Base-by-base conservation (phyloP, 2,888 invertebrate genomes). In the Sphinx pinastri region DNA sequence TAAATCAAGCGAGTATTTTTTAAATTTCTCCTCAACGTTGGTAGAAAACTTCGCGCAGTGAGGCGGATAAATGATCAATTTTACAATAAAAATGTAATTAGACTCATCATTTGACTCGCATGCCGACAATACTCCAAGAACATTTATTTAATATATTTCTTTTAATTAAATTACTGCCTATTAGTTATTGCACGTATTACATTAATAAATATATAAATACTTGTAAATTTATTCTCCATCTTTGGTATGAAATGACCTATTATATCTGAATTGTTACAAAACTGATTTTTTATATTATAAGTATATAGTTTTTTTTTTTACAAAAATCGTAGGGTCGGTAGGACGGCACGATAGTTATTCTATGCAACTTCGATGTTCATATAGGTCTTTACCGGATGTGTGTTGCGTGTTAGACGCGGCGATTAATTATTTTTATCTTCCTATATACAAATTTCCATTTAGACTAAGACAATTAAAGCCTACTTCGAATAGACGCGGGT, bases 171-270 rank as follows among this genome's bases (percentile, higher is more conserved):
- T 94, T 93, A 93, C 89, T 86, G 90, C 83, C 93, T 94, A 94
- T 94, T 91, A 93, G 88, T 94, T 94, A 94, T 94, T 94, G 94
- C 94, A 94, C 94, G 89, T 92, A 94, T 94, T 94, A 93, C 89
- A 93, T 92, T 91, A 93, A 93, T 94, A 93, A 93, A 94, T 93
- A 93, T 93, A 94, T 93, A 93, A 93, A 93, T 94, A 94, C 92
- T 94, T 94, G 93, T 93, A 93, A 92, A 92, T 93, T 93, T 85
- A 86, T 88, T 92, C 87, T 92, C 85, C 91, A 90, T 92, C 88
- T 93, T 92, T 92, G 90, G 92, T 93, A 92, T 91, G 90, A 91
- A 88, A 91, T 91, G 92, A 90, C 91, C 92, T 92, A 93, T 92
- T 91, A 90, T 92, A 93, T 93, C 86, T 92, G 93, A 92, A 93